phyloP scores from a whole-genome alignment of 2,888 invertebrate species.

The Tricholauxania praeusta region DNA sequence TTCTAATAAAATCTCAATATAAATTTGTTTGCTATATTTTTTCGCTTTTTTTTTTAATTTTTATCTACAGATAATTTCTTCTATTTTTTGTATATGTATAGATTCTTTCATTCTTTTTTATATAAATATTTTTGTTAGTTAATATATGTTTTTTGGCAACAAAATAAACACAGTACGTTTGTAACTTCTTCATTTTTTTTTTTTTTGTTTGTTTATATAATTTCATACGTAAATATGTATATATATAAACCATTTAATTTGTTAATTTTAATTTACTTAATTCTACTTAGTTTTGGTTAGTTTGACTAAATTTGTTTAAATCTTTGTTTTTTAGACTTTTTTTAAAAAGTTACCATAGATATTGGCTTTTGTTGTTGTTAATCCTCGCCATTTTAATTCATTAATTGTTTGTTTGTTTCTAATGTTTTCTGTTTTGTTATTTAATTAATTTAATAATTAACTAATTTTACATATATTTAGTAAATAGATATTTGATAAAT shows the following conservation, averaged over 20 bases:
- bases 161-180: slow-evolving; percentile 68
- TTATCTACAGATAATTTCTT: background rate
- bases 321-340: background rate
- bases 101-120: slow-evolving; percentile 21
- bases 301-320: slow-evolving; percentile 58
- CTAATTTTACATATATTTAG: slow-evolving; percentile 42
- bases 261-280: slow-evolving; percentile 48
- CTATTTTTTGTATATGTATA: slow-evolving; percentile 4
- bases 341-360: slow-evolving; percentile 18
- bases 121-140: slow-evolving; percentile 50
- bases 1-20: background rate
- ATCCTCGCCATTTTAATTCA: slow-evolving; percentile 46
- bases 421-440: slow-evolving; percentile 33
- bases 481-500: slow-evolving; percentile 55
- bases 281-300: slow-evolving; percentile 63
- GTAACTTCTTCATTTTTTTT: slow-evolving; percentile 28
- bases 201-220: slow-evolving; percentile 25
- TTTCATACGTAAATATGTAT: slow-evolving; percentile 20
- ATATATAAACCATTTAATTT: slow-evolving; percentile 23
- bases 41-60: background rate
- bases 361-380: slow-evolving; percentile 48
- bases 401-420: slow-evolving; percentile 26
- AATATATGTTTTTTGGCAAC: slow-evolving; percentile 63
- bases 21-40: background rate
- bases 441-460: slow-evolving; percentile 24